phyloP scores from a whole-genome alignment of 2,113 vertebrate genomes.

The Pao palembangensis region DNA sequence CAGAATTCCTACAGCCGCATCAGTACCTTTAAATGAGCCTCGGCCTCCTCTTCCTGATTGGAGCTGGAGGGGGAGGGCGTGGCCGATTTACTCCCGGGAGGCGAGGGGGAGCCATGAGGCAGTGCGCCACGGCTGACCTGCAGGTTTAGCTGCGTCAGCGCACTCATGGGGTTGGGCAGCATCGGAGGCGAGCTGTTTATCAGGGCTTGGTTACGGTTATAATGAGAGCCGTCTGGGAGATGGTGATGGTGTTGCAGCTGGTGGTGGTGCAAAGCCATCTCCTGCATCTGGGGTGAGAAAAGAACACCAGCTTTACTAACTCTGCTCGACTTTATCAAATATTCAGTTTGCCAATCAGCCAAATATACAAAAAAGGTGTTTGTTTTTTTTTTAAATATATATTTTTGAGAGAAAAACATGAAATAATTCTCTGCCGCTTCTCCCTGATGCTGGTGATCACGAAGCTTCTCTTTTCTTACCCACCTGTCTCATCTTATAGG shows the following conservation, averaged over 20 bases:
- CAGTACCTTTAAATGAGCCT: constrained; percentile 92
- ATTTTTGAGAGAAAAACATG: background rate
- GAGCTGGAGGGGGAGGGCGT: constrained; percentile 98
- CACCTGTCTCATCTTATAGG: constrained; percentile 1
- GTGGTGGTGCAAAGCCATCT: constrained; percentile 89
- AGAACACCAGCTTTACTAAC: constrained; percentile 79
- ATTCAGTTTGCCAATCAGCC: constrained; percentile 58
- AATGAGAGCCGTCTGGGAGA: constrained; percentile 80
- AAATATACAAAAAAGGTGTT: constrained; percentile 11
- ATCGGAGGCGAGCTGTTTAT: constrained; percentile 85
- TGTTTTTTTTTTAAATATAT: no score
- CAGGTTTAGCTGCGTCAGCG: constrained; percentile 93
- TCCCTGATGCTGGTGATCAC: constrained; percentile 10
- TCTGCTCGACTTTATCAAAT: constrained; percentile 50
- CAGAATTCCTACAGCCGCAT: constrained; percentile 40
- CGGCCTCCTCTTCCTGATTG: constrained; percentile 96
- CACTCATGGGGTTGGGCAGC: constrained; percentile 87
- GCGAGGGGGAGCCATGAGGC: constrained; percentile 92
- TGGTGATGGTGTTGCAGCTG: constrained; percentile 70
- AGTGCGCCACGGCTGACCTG: constrained; percentile 87
- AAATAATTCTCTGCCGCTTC: background rate
- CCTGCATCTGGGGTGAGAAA: constrained; percentile 89
- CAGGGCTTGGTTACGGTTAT: constrained; percentile 86
- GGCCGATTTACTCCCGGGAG: constrained; percentile 95
- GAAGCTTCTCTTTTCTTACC: constrained; percentile 18